phyloP scores from a whole-genome alignment of 92 coral and sea anemone genomes.

The Anthopleura xanthogrammica region DNA sequence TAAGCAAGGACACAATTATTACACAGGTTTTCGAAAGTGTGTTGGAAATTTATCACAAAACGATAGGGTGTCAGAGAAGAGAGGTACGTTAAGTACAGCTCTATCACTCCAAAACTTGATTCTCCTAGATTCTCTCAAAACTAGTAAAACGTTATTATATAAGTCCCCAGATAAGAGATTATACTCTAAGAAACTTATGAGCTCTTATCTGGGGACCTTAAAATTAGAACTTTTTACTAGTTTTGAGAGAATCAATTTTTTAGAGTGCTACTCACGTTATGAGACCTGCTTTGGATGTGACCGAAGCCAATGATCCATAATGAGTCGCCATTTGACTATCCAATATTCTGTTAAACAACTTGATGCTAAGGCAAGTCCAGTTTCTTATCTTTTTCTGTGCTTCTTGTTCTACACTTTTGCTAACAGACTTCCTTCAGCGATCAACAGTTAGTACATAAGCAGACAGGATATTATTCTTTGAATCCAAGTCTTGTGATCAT shows the following conservation, averaged over 20 bases:
- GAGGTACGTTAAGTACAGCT: too few species aligned
- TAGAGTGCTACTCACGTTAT: neutral
- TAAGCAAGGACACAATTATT: neutral
- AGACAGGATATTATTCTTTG: too few species aligned
- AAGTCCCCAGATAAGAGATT: too few species aligned
- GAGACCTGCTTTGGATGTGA: neutral
- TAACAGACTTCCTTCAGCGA: too few species aligned
- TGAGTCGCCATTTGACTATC: conserved; percentile 3
- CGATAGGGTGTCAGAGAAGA: too few species aligned
- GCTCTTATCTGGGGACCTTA: too few species aligned
- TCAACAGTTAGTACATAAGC: too few species aligned
- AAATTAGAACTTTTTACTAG: neutral
- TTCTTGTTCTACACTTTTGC: neutral
- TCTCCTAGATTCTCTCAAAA: too few species aligned
- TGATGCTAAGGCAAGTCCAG: neutral
- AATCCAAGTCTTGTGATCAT: conserved; percentile 3
- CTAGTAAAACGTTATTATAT: too few species aligned
- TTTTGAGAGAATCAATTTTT: neutral
- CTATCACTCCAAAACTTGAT: too few species aligned
- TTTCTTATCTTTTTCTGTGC: neutral
- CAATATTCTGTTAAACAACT: neutral
- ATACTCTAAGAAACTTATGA: too few species aligned
- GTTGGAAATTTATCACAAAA: neutral
- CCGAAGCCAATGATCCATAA: conserved; percentile 9
- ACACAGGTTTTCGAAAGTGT: too few species aligned